phyloP scores from a whole-genome alignment of 2,113 vertebrate genomes.

The Cinclus cinclus region DNA sequence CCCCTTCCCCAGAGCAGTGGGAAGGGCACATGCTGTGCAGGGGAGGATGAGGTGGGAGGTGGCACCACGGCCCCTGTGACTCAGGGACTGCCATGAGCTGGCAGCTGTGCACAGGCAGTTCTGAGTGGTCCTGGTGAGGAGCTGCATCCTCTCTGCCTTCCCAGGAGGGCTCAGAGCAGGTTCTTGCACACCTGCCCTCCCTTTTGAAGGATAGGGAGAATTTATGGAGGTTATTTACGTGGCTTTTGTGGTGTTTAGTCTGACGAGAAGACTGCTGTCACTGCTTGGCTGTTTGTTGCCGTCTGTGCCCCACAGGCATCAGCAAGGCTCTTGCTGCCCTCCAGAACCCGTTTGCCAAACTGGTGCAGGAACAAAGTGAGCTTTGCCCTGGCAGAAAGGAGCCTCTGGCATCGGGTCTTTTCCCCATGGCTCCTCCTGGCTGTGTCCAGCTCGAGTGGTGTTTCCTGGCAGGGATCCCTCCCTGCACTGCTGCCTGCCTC shows the following conservation, averaged over 20 bases:
- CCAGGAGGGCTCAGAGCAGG: background rate
- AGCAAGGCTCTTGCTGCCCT: background rate
- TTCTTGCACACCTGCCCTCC: background rate
- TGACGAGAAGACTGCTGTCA: background rate
- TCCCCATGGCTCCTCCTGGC: background rate
- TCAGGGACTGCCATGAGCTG: background rate
- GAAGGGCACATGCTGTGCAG: background rate
- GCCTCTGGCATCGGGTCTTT: background rate
- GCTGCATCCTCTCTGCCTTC: background rate
- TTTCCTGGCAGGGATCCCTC: background rate
- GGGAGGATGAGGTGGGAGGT: background rate
- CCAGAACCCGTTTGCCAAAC: background rate
- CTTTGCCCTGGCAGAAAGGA: background rate
- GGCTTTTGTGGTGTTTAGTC: background rate
- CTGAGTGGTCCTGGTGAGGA: background rate
- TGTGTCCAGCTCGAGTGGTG: fast-evolving
- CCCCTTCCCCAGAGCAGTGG: background rate
- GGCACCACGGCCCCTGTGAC: background rate
- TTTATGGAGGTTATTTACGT: background rate
- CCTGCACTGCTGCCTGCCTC: background rate
- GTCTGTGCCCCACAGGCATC: background rate
- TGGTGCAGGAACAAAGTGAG: background rate
- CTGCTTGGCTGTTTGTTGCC: background rate
- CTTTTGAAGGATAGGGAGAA: background rate
- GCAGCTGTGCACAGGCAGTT: background rate